Evolutionary conservation across 1,140 invertebrate species (phyloP), one percentile per base, ranked within the genome.

Genomic region (Trichonephila inaurata): DNA sequence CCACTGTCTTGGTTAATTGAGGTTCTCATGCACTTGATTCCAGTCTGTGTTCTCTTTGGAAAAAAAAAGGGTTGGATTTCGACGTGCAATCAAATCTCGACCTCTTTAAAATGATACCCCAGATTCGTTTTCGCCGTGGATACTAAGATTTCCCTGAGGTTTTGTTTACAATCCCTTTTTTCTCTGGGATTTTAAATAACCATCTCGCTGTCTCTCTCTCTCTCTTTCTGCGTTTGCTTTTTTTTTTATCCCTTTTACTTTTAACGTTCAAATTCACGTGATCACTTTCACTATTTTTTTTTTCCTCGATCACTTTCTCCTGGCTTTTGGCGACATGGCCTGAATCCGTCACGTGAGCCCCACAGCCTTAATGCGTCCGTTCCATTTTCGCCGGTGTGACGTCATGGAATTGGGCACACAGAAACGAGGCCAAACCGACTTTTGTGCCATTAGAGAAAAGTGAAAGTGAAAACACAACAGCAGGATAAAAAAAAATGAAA

Each of bases 321-420:
- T 44, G 72, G 28, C 89, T 91, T 40, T 77, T 91, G 89, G 89
- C 89, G 72, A 91, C 89, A 82, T 91, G 90, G 90, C 90, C 77
- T 85, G 77, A 85, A 91, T 91, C 81, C 77, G 77, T 81, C 69
- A 82, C 69, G 69, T 61, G 64, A 28, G 4, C n/a, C 44, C 1
- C 33, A 33, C 19, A 69, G 44, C 24, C 72, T 28, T 81, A 91
- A 91, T 91, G 90, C 90, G 72, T 91, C 90, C 90, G 90, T 91
- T 72, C 90, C 28, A 91, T 81, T 89, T 91, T 91, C 90, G 90
- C 77, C 90, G 81, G 28, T 72, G 61, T 91, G 90, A 91, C 90
- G 90, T 91, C 90, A 91, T 77, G 28, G 61, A 91, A 91, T 91
- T 91, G 90, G 61, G 90, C 77, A 91, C 90, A 91, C 28, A 18